Conservation (phyloP, 2,888 invertebrate genomes). For the Lordiphosa andalusiaca region DNA sequence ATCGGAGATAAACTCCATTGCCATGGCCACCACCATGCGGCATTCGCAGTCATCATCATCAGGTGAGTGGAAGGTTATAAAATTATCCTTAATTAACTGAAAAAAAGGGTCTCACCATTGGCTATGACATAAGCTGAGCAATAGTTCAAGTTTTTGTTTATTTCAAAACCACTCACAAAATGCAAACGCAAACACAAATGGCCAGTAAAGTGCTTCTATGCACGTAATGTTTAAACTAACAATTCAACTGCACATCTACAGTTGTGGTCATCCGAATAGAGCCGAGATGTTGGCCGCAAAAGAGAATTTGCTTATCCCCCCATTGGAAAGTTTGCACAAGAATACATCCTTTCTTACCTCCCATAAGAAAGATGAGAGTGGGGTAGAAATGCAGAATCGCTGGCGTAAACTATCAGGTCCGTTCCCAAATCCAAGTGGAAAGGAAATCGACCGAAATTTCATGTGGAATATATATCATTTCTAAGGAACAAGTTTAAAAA, state of each 20-base stretch:
- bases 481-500: too few species aligned
- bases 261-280: background rate
- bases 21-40: conserved; percentile 87
- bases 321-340: too few species aligned
- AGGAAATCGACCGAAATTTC: too few species aligned
- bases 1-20: conserved; percentile 91
- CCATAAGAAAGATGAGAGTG: too few species aligned
- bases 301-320: too few species aligned
- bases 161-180: conserved; percentile 28
- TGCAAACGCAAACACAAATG: conserved; percentile 47
- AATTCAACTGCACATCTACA: conserved; percentile 2
- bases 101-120: background rate
- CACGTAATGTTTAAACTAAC: conserved; percentile 45
- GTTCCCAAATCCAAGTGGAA: too few species aligned
- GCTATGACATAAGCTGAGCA: background rate
- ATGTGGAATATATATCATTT: too few species aligned
- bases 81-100: conserved; percentile 1
- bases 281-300: too few species aligned
- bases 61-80: conserved; percentile 82
- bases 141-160: background rate
- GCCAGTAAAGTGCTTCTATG: conserved; percentile 51
- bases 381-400: too few species aligned
- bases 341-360: too few species aligned
- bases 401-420: too few species aligned
- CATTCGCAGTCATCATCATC: conserved; percentile 88